These are phyloP conservation scores for Euwallacea similis DNA, from an alignment of 1,140 invertebrate genomes.

Conservation along the genomic window DNA sequence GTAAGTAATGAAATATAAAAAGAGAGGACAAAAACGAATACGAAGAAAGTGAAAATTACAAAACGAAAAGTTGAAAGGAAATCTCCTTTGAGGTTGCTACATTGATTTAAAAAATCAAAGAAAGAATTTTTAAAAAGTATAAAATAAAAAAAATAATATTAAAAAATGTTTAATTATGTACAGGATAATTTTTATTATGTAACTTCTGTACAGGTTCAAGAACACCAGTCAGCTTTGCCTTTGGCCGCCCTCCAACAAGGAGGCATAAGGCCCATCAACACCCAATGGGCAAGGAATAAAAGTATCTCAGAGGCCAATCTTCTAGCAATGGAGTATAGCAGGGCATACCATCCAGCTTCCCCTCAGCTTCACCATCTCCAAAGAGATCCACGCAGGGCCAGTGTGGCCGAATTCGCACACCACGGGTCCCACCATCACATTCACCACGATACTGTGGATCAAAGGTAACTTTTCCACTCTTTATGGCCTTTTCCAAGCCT, in stretches of 20 bases:
- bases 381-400: conserved; percentile 62
- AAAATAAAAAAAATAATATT: too few relatives aligned
- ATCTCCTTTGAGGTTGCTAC: too few relatives aligned
- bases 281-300: conserved; percentile 62
- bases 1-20: too few relatives aligned
- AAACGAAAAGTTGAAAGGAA: too few relatives aligned
- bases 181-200: background rate
- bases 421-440: conserved; percentile 46
- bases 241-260: conserved; percentile 62
- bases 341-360: conserved; percentile 40
- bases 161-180: too few relatives aligned
- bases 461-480: conserved; percentile 47
- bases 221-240: conserved; percentile 48
- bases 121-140: too few relatives aligned
- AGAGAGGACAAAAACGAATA: too few relatives aligned
- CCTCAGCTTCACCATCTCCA: conserved; percentile 46
- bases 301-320: conserved; percentile 78
- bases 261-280: conserved; percentile 55
- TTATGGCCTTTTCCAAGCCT: background rate
- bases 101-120: too few relatives aligned
- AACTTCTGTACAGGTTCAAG: background rate
- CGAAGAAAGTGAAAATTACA: too few relatives aligned
- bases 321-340: conserved; percentile 59
- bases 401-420: conserved; percentile 66
- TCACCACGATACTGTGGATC: conserved; percentile 56